These are phyloP conservation scores for Escarpia spicata DNA, from an alignment of 2,888 invertebrate genomes.

Conservation along the genomic window DNA sequence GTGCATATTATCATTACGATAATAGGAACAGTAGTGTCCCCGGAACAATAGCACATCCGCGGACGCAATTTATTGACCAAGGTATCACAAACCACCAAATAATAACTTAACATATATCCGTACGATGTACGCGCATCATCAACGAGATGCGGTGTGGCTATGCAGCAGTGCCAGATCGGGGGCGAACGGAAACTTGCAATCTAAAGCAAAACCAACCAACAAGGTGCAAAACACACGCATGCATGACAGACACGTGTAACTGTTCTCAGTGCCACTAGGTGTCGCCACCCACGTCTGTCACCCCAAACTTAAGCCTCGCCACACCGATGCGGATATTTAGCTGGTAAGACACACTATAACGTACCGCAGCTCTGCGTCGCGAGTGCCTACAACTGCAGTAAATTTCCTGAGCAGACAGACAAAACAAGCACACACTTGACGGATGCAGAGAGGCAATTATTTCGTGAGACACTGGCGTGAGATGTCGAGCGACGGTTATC, in stretches of 20 bases:
- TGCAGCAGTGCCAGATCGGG: not conserved
- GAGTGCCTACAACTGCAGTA: conserved; percentile 3
- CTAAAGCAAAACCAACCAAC: conserved; percentile 3
- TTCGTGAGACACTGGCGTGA: not conserved
- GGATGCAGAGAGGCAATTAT: not conserved
- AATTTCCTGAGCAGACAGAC: not conserved
- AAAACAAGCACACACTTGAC: not conserved
- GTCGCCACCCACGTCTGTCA: not conserved
- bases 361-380: not conserved
- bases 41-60: not conserved
- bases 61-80: not conserved
- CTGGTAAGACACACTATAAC: not conserved
- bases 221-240: not conserved
- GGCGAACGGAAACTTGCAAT: conserved; percentile 3
- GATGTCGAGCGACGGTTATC: not conserved
- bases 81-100: conserved; percentile 3
- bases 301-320: not conserved
- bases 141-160: not conserved
- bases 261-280: not conserved
- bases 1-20: not conserved
- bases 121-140: not conserved
- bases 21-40: not conserved
- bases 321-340: not conserved
- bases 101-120: conserved; percentile 13
- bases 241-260: not conserved